phyloP scores from a whole-genome alignment of 2,797 vertebrate species.

The Sarcoramphus papa region DNA sequence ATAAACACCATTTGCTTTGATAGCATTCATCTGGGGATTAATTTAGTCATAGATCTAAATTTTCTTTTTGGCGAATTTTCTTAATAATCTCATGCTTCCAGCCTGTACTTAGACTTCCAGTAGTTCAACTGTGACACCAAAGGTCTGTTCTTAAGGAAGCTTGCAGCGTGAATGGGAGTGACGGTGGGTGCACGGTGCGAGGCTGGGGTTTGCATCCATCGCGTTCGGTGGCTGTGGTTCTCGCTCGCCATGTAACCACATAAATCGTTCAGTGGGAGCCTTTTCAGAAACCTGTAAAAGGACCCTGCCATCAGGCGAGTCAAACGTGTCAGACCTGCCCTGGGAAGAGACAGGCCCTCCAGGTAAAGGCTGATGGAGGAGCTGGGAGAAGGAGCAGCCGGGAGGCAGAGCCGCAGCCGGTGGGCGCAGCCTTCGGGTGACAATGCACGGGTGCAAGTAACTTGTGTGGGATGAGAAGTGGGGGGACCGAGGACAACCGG shows the following conservation, averaged over 20 bases:
- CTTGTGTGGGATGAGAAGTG: background rate
- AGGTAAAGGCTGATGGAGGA: background rate
- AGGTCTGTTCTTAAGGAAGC: background rate
- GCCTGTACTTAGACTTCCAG: background rate
- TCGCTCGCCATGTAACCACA: fast-evolving
- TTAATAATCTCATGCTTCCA: constrained; percentile 15
- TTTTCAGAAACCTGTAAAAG: background rate
- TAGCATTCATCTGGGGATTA: constrained; percentile 44
- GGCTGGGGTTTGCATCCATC: background rate
- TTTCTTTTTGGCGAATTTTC: constrained; percentile 37
- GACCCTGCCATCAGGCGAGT: background rate
- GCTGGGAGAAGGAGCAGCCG: background rate
- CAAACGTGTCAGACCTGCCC: background rate
- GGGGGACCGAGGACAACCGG: background rate
- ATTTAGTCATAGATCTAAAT: constrained; percentile 59
- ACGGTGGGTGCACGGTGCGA: background rate
- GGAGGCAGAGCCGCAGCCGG: fast-evolving
- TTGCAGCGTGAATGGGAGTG: background rate
- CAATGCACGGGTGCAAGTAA: background rate
- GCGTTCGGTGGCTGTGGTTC: fast-evolving
- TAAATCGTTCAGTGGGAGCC: background rate
- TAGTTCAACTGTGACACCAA: background rate
- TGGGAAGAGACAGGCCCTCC: background rate
- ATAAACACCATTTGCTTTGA: constrained; percentile 45
- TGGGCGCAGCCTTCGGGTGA: background rate